Base-by-base conservation (phyloP, 2,797 vertebrate genomes). In the Myripristis murdjan region DNA sequence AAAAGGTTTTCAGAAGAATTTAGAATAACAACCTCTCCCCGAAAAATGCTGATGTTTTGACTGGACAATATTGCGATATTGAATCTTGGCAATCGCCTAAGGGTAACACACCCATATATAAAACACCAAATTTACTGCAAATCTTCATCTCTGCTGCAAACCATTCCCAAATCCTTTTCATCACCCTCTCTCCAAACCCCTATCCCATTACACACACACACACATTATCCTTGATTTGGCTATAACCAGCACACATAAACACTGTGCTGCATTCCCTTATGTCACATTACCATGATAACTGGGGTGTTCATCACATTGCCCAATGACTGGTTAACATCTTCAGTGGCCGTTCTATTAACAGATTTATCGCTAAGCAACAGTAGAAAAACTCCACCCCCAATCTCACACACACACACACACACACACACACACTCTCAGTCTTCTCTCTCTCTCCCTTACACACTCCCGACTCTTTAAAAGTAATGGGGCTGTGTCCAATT, bases 321-420 rank as follows among this genome's bases (percentile, higher is more conserved):
- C 84, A 87, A 85, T 83, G 86, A 71, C 73, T 85, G 82, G 77
- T 87, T 88, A 87, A 87, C 84, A 87, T 90, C 78, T 85, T 87
- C 71, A 83, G 69, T 71, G 85, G 65, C 75, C 82, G 81, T 79
- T 79, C 81, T 85, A 86, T 89, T 88, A 87, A 79, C 74, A 52
- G 82, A 87, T 89, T 89, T 87, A 89, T 92, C 84, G 70, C 84
- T 73, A 75, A 86, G 86, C 89, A 91, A 90, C 86, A 86, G 83
- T 70, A 68, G 64, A 70, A 67, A 58, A 55, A 12, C 8, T 59
- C 52, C 57, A 20, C 39, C 56, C 61, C 51, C 31, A 66, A 49
- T 66, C 44, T 64, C 31, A 35, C 26, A 52, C 51, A 48, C 43
- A 75, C 61, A 44, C 51, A 76, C 57, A 62, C 59, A 63, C 46